Evolutionary conservation across 2,113 vertebrate species (phyloP).

Genomic region (Empidonax alnorum): DNA sequence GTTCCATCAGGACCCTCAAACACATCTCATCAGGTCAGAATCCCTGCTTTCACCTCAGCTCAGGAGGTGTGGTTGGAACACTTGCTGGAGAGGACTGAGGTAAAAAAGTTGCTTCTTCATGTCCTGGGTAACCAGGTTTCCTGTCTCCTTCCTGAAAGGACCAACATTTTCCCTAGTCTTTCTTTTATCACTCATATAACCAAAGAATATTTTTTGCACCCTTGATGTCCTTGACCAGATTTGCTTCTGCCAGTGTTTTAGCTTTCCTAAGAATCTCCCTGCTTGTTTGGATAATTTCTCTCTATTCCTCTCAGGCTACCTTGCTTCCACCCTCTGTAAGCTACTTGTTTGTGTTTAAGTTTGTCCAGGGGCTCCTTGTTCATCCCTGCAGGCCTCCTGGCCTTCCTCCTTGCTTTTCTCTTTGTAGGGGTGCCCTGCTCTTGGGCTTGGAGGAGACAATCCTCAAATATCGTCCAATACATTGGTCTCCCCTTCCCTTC

Average conservation of each 20-base stretch:
- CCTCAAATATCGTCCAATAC: too few species aligned
- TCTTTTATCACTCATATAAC: background rate
- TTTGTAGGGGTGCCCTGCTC: background rate
- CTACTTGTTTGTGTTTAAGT: background rate
- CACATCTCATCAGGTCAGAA: too few species aligned
- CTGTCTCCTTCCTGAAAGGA: background rate
- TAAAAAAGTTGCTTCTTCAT: background rate
- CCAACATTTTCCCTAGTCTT: background rate
- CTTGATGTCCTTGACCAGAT: background rate
- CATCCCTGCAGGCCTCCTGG: background rate
- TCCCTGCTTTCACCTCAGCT: background rate
- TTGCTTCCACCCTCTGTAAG: background rate
- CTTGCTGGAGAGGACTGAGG: background rate
- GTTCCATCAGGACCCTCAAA: background rate
- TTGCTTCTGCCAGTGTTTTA: background rate
- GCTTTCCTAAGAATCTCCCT: background rate
- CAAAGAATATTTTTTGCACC: background rate
- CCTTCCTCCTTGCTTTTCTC: background rate
- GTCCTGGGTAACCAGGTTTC: background rate
- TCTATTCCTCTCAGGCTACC: background rate
- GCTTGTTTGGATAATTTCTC: background rate
- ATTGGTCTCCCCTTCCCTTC: background rate
- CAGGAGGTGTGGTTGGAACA: background rate
- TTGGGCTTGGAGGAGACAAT: background rate
- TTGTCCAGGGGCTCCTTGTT: background rate